Evolutionary conservation across 2,888 invertebrate genomes (phyloP), one percentile per base, ranked within the genome.

Genomic region (Patella ulyssiponensis): DNA sequence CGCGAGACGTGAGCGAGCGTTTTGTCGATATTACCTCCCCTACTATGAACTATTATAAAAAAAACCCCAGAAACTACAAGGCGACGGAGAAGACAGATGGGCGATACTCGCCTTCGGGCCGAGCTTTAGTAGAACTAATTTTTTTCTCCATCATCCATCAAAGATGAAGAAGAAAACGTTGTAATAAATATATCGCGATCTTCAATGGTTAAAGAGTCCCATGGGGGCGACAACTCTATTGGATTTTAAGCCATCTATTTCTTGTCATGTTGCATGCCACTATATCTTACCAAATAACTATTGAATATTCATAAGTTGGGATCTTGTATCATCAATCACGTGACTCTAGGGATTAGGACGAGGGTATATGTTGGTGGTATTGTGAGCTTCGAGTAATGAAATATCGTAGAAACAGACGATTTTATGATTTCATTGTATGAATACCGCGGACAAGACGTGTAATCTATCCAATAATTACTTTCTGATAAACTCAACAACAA

Each of bases 31-130:
- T 64, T 64, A 64, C 64, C n/a, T 64, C 64, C n/a, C n/a, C 20
- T 20, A 64, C n/a, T 64, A 64, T 20, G 64, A 64, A 12, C 20
- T 20, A 20, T 64, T 64, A 64, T 5, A 20, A 64, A 64, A 64
- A 64, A 58, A 64, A 17, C 4, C 20, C 0, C 44, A 44, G 44
- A 44, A 44, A 64, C 64, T n/a, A 11, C 20, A 64, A 64, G 20
- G 20, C 64, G 64, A n/a, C 64, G n/a, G n/a, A 20, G n/a, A 64
- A 64, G 64, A 64, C 64, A 64, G 64, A 64, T 64, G 64, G 64
- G 64, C 20, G n/a, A 20, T n/a, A 20, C 7, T 64, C 64, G 64
- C 64, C 64, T 64, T 12, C 64, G 20, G 64, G 64, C 64, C 64
- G 64, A 64, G 12, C 20, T 64, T 64, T 20, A 64, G 64, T 64